These are phyloP conservation scores for Amphilophus citrinellus DNA, from an alignment of 2,113 vertebrate species.

Conservation along the genomic window DNA sequence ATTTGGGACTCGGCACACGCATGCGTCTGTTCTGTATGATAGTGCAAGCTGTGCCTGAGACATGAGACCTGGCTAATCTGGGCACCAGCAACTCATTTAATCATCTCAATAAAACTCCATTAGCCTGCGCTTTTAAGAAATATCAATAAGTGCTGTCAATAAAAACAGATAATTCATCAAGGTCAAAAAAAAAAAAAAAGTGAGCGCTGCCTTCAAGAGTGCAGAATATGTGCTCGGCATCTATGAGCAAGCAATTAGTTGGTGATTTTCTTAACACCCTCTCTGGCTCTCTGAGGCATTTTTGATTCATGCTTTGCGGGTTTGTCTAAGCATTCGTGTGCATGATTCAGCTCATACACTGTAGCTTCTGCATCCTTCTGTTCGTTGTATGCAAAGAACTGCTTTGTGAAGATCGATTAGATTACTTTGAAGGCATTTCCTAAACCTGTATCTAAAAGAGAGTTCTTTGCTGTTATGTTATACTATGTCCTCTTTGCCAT, in stretches of 20 bases:
- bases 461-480: constrained; percentile 1
- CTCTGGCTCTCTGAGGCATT: constrained; percentile 53
- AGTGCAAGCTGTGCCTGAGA: constrained; percentile 74
- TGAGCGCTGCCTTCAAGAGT: constrained; percentile 62
- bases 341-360: constrained; percentile 37
- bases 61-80: constrained; percentile 80
- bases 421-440: constrained; percentile 36
- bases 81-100: constrained; percentile 79
- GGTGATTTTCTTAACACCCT: constrained; percentile 56
- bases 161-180: constrained; percentile 81
- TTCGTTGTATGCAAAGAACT: constrained; percentile 13
- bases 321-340: constrained; percentile 48
- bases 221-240: constrained; percentile 58
- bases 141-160: constrained; percentile 83
- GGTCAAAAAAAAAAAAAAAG: constrained; percentile 66
- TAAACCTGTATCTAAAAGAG: background rate
- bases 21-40: constrained; percentile 81
- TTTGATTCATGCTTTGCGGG: constrained; percentile 62
- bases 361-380: constrained; percentile 32
- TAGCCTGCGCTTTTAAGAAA: constrained; percentile 80
- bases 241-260: constrained; percentile 71
- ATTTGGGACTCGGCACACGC: constrained; percentile 81
- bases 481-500: background rate
- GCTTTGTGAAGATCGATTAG: constrained; percentile 42
- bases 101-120: constrained; percentile 81